Percentiles rank a stretch among this genome's conserved stretches.
phyloP scores from a whole-genome alignment of 1,140 invertebrate genomes.

The Intoshia linei region DNA sequence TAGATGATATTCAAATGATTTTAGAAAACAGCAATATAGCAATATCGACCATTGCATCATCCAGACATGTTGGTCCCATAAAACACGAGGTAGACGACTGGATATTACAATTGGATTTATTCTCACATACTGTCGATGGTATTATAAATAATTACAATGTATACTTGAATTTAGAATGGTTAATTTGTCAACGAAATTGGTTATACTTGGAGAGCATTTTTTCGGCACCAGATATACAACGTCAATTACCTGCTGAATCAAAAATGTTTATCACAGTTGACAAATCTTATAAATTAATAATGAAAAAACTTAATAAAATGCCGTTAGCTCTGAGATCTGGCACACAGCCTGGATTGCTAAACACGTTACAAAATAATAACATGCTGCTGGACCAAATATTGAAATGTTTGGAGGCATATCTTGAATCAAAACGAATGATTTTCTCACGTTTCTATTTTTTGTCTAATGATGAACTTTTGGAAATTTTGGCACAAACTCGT shows the following conservation, averaged over 20 bases:
- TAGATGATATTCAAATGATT: constrained; percentile 41
- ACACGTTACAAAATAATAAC: constrained; percentile 24
- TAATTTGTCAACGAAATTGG: constrained; percentile 46
- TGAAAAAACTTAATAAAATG: constrained; percentile 25
- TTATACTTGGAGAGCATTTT: constrained; percentile 55
- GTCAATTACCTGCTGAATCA: constrained; percentile 45
- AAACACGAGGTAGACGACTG: constrained; percentile 44
- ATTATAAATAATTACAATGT: too few relatives aligned
- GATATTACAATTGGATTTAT: constrained; percentile 35
- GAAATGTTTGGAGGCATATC: constrained; percentile 23
- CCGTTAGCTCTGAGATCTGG: constrained; percentile 20
- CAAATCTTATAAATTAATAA: constrained; percentile 49
- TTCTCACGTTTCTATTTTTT: constrained; percentile 24
- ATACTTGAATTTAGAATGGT: constrained; percentile 39
- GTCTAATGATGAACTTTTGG: constrained; percentile 23
- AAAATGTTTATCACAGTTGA: constrained; percentile 47
- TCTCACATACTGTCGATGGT: constrained; percentile 36
- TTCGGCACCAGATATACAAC: constrained; percentile 47
- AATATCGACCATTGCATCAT: constrained; percentile 45
- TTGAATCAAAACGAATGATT: constrained; percentile 22
- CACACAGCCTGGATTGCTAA: constrained; percentile 20
- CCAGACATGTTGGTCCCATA: constrained; percentile 43
- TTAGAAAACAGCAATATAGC: constrained; percentile 52
- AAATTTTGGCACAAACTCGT: constrained; percentile 30
- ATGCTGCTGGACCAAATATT: constrained; percentile 21